Percentiles rank a stretch among this genome's conserved stretches.
These are phyloP conservation scores for Neoaliturus tenellus DNA, from an alignment of 2,888 invertebrate genomes.

Conservation along the genomic window DNA sequence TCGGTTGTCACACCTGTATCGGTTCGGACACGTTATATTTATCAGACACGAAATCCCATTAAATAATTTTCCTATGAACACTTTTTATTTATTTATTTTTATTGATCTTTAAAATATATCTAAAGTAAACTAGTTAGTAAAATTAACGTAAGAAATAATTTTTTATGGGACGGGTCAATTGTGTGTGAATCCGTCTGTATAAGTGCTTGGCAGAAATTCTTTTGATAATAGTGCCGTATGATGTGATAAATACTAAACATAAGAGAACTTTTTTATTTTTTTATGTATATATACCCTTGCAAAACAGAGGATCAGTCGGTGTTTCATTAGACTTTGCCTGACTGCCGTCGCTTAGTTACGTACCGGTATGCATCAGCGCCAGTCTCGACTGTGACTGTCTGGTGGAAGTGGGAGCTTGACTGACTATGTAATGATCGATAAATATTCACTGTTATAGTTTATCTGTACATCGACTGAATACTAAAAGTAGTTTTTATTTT, in stretches of 20 bases:
- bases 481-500: too few species aligned
- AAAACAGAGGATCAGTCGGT: slow-evolving; percentile 25
- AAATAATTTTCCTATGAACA: background rate
- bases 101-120: slow-evolving; percentile 42
- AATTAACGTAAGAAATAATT: slow-evolving; percentile 46
- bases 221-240: slow-evolving; percentile 60
- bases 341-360: slow-evolving; percentile 9
- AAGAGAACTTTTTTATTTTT: slow-evolving; percentile 59
- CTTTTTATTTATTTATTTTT: slow-evolving; percentile 28
- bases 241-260: slow-evolving; percentile 59
- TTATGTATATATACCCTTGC: slow-evolving; percentile 58
- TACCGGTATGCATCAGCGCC: background rate
- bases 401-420: slow-evolving; percentile 37
- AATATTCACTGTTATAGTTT: slow-evolving; percentile 17
- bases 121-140: slow-evolving; percentile 52
- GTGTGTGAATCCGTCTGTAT: slow-evolving; percentile 56
- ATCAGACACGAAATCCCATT: background rate
- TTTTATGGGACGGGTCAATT: slow-evolving; percentile 48
- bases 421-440: slow-evolving; percentile 32
- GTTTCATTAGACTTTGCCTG: slow-evolving; percentile 50
- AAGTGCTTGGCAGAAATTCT: slow-evolving; percentile 59
- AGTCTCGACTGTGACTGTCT: too few species aligned
- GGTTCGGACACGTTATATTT: background rate
- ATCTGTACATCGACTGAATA: slow-evolving; percentile 11
- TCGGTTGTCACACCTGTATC: too few species aligned